Base-by-base conservation (phyloP, 2,797 vertebrate genomes). In the Amblyraja radiata region DNA sequence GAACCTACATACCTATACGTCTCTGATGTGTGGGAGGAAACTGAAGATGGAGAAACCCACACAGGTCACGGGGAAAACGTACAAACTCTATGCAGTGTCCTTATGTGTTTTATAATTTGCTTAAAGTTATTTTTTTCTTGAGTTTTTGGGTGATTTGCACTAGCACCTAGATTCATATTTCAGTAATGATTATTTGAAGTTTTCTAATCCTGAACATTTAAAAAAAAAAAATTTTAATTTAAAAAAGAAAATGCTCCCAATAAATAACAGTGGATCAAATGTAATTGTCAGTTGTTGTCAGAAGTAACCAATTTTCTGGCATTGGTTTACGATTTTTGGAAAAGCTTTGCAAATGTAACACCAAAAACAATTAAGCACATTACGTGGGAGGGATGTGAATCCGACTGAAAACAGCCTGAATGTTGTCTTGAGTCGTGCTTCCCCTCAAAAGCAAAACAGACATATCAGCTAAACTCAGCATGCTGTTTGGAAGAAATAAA, bases 341-440 rank as follows among this genome's bases (percentile, higher is more conserved):
- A 58, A 23, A 84, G 23, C 25, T 84, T 84, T 80, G 23, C 23
- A 84, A 84, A 84, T 46, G 25, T 84, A 46, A 2, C 9, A 54
- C 81, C 81, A 25, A n/a, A 84, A 84, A 23, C 23, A 84, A 84
- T 28, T 61, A 84, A 84, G 81, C 81, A 58, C 81, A 84, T 84
- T 84, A 58, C 13, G 25, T 84, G 54, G 23, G 25, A 61, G 21
- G 2, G 54, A 3, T 9, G 54, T 84, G 46, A 28, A 54, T 61
- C 23, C 81, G 28, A 84, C n/a, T 84, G 58, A 84, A 84, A 58
- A 21, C 80, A 58, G 46, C 46, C 54, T 28, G 46, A 58, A 25
- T 61, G 54, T 3, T 25, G 18, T 25, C 10, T 81, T 83, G 21
- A 58, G 9, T 83, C 21, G 2, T 84, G 81, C 25, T 84, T 25